Evolutionary conservation across 2,113 vertebrate species (phyloP).

Genomic region (Chloebia gouldiae): DNA sequence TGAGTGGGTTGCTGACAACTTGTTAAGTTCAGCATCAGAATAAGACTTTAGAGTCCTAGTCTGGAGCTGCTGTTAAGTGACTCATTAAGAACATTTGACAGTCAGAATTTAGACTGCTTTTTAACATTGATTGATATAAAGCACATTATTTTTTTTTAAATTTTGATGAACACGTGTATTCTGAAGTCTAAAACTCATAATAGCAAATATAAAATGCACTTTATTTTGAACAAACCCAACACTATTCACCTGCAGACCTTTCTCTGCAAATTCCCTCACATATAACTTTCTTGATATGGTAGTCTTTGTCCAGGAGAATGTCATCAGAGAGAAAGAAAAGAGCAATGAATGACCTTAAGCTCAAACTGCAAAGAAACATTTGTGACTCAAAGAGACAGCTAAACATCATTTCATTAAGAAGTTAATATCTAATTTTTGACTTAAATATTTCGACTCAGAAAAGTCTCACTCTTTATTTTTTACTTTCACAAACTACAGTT

Average conservation of each 20-base stretch:
- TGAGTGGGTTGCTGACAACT: background rate
- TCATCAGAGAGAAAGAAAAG: background rate
- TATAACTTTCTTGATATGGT: background rate
- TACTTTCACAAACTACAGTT: background rate
- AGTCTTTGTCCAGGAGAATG: background rate
- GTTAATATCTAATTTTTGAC: background rate
- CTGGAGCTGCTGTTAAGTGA: background rate
- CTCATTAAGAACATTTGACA: constrained; percentile 8
- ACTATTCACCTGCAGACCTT: background rate
- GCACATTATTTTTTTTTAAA: background rate
- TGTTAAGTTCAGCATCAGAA: background rate
- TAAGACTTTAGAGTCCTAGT: background rate
- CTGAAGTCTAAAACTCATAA: background rate
- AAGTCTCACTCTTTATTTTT: background rate
- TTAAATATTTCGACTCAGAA: background rate
- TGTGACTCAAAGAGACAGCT: background rate
- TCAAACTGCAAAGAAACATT: background rate
- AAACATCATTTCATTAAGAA: background rate
- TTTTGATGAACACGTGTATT: background rate
- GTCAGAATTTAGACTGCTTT: background rate
- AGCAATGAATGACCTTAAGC: background rate
- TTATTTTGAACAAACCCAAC: background rate
- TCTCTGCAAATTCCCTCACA: background rate
- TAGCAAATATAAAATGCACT: background rate
- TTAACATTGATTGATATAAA: background rate